A percentile compares a stretch with the other conserved stretches of the same genome.
These are phyloP conservation scores for Siniperca knerii DNA, from an alignment of 2,113 vertebrate genomes.

Conservation along the genomic window DNA sequence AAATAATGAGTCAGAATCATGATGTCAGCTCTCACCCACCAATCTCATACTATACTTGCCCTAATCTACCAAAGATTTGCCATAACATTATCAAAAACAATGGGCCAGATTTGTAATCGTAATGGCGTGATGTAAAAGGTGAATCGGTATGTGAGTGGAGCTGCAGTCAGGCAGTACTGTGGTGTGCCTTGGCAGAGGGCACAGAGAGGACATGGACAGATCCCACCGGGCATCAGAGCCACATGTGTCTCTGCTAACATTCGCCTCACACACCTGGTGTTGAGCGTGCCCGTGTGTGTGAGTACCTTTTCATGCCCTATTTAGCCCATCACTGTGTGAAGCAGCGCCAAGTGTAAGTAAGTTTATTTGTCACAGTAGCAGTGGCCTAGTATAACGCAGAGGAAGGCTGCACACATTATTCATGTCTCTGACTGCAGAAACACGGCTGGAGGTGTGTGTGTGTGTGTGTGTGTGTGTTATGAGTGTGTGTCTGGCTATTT, in stretches of 20 bases:
- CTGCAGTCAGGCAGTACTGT: slow-evolving; percentile 20
- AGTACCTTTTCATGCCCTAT: slow-evolving; percentile 78
- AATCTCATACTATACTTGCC: too few relatives aligned
- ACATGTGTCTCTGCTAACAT: slow-evolving; percentile 75
- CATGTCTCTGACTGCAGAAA: slow-evolving; percentile 6
- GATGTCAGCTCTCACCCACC: background rate
- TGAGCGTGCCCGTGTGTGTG: slow-evolving; percentile 29
- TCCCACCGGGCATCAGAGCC: slow-evolving; percentile 70
- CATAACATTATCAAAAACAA: background rate
- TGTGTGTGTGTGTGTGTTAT: slow-evolving; percentile 30
- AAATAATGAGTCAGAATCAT: background rate
- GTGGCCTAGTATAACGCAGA: slow-evolving; percentile 57
- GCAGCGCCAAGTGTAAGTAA: slow-evolving; percentile 66
- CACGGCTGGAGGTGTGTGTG: slow-evolving; percentile 19
- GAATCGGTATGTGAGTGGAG: slow-evolving; percentile 15
- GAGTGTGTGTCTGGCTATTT: slow-evolving; percentile 14
- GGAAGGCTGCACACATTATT: slow-evolving; percentile 51
- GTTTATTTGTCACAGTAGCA: slow-evolving; percentile 74
- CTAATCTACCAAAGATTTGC: background rate
- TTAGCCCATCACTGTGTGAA: slow-evolving; percentile 72
- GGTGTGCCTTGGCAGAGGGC: slow-evolving; percentile 66
- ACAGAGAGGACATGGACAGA: slow-evolving; percentile 64
- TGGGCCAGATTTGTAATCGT: background rate
- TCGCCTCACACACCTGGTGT: slow-evolving; percentile 74
- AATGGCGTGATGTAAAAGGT: background rate